A percentile compares a stretch with the other conserved stretches of the same genome.
Evolutionary conservation across 2,888 invertebrate genomes (phyloP).

Genomic region (Mythimna impura): DNA sequence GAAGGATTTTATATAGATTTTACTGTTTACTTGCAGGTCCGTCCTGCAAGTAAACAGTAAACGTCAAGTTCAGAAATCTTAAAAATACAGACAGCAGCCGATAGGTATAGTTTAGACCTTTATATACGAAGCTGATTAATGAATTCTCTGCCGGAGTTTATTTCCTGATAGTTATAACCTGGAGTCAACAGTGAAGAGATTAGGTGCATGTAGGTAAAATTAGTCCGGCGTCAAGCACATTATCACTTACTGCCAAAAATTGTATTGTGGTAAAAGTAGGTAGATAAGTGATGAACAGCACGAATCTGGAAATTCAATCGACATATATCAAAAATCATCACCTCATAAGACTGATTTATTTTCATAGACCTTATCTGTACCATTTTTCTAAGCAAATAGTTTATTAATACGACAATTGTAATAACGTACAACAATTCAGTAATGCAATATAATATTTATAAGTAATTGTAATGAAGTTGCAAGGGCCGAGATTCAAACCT

Average conservation of each 20-base stretch:
- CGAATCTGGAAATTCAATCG: background rate
- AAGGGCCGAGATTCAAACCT: conserved; percentile 68
- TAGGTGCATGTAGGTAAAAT: too few species aligned
- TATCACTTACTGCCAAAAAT: background rate
- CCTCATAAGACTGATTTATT: background rate
- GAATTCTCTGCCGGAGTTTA: too few species aligned
- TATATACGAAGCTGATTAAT: too few species aligned
- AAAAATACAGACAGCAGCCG: background rate
- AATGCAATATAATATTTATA: conserved; percentile 48
- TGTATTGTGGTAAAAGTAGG: background rate
- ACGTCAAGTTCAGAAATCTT: background rate
- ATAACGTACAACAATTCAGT: conserved; percentile 31
- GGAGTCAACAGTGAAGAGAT: too few species aligned
- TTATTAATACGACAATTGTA: background rate
- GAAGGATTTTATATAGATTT: background rate
- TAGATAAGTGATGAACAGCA: background rate
- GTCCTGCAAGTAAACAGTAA: too few species aligned
- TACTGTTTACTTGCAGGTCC: background rate
- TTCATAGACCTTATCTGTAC: background rate
- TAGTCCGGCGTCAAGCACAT: too few species aligned
- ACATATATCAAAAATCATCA: background rate
- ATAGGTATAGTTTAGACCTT: too few species aligned
- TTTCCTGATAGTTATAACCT: too few species aligned
- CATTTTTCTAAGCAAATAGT: background rate
- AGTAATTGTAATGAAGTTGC: conserved; percentile 68